phyloP scores from a whole-genome alignment of 1,140 invertebrate species.

The Acromyrmex charruanus region DNA sequence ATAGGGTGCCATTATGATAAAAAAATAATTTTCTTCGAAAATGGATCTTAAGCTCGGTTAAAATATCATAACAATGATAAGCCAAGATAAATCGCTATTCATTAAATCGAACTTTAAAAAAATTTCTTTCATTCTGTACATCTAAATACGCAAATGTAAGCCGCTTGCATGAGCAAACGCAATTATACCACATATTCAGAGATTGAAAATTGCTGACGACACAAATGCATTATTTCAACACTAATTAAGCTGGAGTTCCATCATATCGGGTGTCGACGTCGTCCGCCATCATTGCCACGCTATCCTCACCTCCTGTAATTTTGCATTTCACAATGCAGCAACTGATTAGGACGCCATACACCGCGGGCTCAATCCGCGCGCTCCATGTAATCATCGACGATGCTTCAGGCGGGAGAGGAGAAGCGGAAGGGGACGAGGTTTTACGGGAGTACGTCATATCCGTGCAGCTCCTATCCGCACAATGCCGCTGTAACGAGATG shows the following conservation, averaged over 20 bases:
- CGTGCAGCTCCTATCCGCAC: conserved; percentile 67
- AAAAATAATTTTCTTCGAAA: not conserved
- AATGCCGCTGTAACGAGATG: conserved; percentile 81
- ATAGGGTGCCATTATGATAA: not conserved
- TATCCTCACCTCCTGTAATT: conserved; percentile 78
- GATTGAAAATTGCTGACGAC: conserved; percentile 32
- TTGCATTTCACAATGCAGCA: conserved; percentile 79
- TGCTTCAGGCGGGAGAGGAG: conserved; percentile 58
- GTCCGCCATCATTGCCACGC: conserved; percentile 49
- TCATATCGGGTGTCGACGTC: conserved; percentile 40
- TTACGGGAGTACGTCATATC: conserved; percentile 60
- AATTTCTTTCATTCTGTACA: not conserved
- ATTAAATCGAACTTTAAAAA: not conserved
- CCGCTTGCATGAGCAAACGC: not conserved
- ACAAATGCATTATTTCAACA: conserved; percentile 44
- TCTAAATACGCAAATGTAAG: not conserved
- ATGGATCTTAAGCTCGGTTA: not conserved
- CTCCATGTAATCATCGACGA: conserved; percentile 78
- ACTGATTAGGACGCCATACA: conserved; percentile 78
- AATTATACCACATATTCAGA: conserved; percentile 7
- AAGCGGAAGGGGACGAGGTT: conserved; percentile 57
- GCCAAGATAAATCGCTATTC: not conserved
- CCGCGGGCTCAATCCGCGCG: conserved; percentile 65
- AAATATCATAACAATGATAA: not conserved
- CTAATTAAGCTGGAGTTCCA: conserved; percentile 64